Base-by-base conservation (phyloP, 2,888 invertebrate genomes). In the Perizoma affinitatum region DNA sequence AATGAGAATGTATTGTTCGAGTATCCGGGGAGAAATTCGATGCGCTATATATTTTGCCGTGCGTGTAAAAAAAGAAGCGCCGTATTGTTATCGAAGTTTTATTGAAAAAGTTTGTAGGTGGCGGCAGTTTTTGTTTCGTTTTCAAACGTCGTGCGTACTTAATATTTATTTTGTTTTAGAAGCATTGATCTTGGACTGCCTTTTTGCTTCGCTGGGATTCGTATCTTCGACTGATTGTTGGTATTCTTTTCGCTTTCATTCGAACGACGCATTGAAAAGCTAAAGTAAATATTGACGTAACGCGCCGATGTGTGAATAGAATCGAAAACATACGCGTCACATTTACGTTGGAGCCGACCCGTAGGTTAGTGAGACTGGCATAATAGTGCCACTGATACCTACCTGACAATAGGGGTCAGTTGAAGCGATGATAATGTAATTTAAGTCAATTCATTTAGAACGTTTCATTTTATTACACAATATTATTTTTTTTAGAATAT, bases 61-160 rank as follows among this genome's bases (percentile, higher is more conserved):
- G 70, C 68, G 75, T 78, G 74, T 74, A 77, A 80, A 82, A 22
- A 82, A 82, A 75, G 73, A 76, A 75, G 70, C 73, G 64, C 67
- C 68, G 67, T 78, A 87, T 90, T 88, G 88, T 90, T 86, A 75
- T 78, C 69, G 74, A 71, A 62, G 70, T 8, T 80, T 86, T 87
- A 90, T 88, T 88, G 84, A 85, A 87, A 90, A 89, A 88, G 83
- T 86, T 89, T 84, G 74, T 77, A 22, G 22, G 22, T 22, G 80
- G 77, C 75, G 73, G 72, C 71, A 74, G 76, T 74, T 84, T 86
- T 86, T 86, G 77, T 82, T 2, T 87, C 80, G 74, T 82, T 85
- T 82, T 84, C 76, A 83, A 86, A 84, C 79, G 65, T 83, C 79
- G 78, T 74, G 76, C 72, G 79, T 80, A 22, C 75, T 68, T 70